These are phyloP conservation scores for Hetaerina americana DNA, from an alignment of 1,140 invertebrate genomes.

Conservation along the genomic window DNA sequence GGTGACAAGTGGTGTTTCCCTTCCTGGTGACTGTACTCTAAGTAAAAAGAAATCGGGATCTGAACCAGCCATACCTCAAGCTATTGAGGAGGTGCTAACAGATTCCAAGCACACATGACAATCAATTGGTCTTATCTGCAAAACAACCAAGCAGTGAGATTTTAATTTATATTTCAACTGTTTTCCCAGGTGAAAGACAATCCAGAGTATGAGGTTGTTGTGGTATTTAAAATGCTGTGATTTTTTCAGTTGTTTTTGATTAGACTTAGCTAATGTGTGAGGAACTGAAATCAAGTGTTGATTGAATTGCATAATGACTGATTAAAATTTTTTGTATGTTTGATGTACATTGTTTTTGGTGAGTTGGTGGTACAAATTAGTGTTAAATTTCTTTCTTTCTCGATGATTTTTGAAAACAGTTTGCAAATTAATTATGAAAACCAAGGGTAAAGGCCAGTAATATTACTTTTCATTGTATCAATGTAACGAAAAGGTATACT, in stretches of 20 bases:
- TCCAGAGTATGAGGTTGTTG: background rate
- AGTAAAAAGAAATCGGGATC: background rate
- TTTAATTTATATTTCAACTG: background rate
- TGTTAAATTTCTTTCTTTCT: background rate
- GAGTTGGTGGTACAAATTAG: background rate
- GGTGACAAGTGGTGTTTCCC: background rate
- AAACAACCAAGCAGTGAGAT: background rate
- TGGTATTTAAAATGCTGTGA: background rate
- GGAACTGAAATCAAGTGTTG: background rate
- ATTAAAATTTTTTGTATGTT: background rate
- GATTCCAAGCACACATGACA: background rate
- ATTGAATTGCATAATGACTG: background rate
- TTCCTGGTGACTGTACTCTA: background rate
- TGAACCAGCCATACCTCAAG: background rate
- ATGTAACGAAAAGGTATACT: no score
- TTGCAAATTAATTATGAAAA: no score
- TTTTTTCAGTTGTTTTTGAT: background rate
- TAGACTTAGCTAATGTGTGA: background rate
- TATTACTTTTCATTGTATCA: no score
- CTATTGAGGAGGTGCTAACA: background rate
- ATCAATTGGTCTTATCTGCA: background rate
- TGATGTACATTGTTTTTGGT: background rate
- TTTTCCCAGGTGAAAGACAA: background rate
- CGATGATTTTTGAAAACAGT: background rate
- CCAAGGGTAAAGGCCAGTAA: no score